Evolutionary conservation across 2,113 vertebrate species (phyloP).

Genomic region (Stegastes partitus): DNA sequence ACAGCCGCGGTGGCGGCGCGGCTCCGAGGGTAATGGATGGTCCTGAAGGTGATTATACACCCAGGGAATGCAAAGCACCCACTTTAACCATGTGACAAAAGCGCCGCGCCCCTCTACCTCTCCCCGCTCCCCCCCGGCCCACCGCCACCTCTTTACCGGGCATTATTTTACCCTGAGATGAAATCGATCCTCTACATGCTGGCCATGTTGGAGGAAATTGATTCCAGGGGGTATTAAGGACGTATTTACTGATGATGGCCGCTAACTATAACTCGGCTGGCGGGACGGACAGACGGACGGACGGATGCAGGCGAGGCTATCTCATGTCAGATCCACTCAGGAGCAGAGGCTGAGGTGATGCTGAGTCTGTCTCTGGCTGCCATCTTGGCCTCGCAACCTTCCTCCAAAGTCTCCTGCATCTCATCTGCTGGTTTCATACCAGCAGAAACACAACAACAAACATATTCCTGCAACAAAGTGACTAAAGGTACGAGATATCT

Average conservation of each 20-base stretch:
- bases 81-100: slow-evolving; percentile 71
- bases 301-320: background rate
- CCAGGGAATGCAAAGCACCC: slow-evolving; percentile 71
- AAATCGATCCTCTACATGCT: slow-evolving; percentile 66
- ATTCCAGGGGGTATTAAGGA: slow-evolving; percentile 70
- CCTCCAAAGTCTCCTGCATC: background rate
- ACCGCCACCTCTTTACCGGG: slow-evolving; percentile 47
- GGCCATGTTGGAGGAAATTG: slow-evolving; percentile 63
- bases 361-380: background rate
- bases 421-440: background rate
- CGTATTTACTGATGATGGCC: slow-evolving; percentile 59
- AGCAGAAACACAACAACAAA: too few species aligned
- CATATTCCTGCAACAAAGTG: too few species aligned
- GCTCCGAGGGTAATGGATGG: slow-evolving; percentile 69
- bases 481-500: too few species aligned
- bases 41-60: slow-evolving; percentile 69
- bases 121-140: slow-evolving; percentile 7
- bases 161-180: slow-evolving; percentile 68
- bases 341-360: slow-evolving; percentile 17
- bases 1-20: slow-evolving; percentile 50
- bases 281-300: background rate
- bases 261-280: slow-evolving; percentile 43
- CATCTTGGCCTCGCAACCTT: slow-evolving; percentile 19
- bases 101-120: slow-evolving; percentile 5
- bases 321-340: slow-evolving; percentile 21